These are phyloP conservation scores for Falco berigora DNA, from an alignment of 2,797 vertebrate species.

Conservation along the genomic window DNA sequence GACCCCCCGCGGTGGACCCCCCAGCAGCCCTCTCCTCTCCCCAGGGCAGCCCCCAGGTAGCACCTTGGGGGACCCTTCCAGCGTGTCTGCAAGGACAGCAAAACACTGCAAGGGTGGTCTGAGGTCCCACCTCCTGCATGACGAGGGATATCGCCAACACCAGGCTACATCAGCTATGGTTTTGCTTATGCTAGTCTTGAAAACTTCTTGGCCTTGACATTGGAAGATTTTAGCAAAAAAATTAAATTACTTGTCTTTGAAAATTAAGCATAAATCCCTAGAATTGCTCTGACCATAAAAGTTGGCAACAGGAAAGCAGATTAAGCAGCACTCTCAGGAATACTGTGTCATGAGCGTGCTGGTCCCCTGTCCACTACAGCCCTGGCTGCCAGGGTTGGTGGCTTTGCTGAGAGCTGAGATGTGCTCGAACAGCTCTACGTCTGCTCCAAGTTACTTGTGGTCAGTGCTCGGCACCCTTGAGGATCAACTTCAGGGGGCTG, in stretches of 20 bases:
- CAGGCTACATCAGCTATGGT: background rate
- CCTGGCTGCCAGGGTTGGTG: fast-evolving
- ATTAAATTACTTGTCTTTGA: background rate
- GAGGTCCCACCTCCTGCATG: background rate
- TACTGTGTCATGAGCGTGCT: too few species aligned
- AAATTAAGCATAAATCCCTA: background rate
- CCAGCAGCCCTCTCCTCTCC: background rate
- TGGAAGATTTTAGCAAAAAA: background rate
- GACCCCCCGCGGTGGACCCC: fast-evolving
- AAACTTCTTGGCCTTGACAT: background rate
- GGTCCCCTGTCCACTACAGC: background rate
- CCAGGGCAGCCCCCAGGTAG: background rate
- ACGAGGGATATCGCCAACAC: fast-evolving
- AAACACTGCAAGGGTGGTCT: background rate
- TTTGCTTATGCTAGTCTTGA: background rate
- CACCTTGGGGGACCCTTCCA: background rate
- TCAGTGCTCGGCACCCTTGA: background rate
- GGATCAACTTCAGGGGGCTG: background rate
- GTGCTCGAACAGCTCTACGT: background rate
- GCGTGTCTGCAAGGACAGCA: background rate
- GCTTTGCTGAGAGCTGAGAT: background rate
- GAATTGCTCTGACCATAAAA: background rate
- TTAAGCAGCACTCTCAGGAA: background rate
- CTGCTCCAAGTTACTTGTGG: background rate
- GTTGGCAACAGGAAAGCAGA: background rate